Conservation (phyloP, 1,140 invertebrate species). For the Grapholita molesta region DNA sequence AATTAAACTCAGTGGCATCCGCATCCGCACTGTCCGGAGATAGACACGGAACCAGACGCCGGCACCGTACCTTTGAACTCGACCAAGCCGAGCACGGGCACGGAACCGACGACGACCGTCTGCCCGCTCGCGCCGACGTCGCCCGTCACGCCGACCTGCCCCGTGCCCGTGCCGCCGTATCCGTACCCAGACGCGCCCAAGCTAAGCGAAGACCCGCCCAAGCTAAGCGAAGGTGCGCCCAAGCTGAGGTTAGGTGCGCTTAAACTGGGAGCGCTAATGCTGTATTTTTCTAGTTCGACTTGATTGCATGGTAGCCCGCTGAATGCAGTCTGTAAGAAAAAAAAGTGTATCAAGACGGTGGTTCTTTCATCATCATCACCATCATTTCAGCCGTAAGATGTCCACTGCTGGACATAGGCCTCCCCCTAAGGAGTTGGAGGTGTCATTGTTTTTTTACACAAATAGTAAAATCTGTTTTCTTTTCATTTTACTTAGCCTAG, state of each 20-base stretch:
- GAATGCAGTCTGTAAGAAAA: background rate
- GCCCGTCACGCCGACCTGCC: slow-evolving; percentile 20
- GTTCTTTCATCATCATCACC: no score
- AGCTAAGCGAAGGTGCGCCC: background rate
- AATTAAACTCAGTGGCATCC: background rate
- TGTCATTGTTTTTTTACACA: no score
- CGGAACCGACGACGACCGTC: slow-evolving; percentile 7
- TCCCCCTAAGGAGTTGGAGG: no score
- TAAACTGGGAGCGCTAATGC: background rate
- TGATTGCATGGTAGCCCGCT: background rate
- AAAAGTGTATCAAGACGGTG: background rate
- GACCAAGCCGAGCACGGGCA: slow-evolving; percentile 22
- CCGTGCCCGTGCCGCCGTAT: slow-evolving; percentile 20
- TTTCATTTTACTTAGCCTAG: no score
- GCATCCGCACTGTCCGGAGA: slow-evolving; percentile 12
- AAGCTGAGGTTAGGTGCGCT: background rate
- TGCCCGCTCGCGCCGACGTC: slow-evolving; percentile 18
- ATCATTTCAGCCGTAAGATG: no score
- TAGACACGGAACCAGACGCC: background rate
- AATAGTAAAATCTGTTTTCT: no score
- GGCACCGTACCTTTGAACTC: slow-evolving; percentile 5
- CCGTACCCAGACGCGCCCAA: background rate
- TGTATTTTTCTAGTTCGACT: background rate
- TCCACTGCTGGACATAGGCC: no score
- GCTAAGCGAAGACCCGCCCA: background rate